These are phyloP conservation scores for Acanthisitta chloris DNA, from an alignment of 2,113 vertebrate species.

Conservation along the genomic window DNA sequence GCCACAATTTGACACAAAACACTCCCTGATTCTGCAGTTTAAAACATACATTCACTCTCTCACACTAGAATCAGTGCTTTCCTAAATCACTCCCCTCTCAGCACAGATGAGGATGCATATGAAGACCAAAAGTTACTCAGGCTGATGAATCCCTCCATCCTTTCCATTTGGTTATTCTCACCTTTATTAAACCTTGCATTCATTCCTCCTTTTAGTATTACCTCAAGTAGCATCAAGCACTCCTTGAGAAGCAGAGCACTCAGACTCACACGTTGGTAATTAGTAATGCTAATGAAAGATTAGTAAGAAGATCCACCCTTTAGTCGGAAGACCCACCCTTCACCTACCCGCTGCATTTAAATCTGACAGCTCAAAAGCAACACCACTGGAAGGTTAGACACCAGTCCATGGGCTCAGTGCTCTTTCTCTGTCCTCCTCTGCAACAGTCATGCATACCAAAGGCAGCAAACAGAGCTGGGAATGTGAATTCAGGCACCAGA, in stretches of 20 bases:
- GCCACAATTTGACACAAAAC: neutral
- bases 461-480: slow-evolving; percentile 49
- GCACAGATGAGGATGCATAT: neutral
- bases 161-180: neutral
- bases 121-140: neutral
- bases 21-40: neutral
- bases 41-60: neutral
- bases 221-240: neutral
- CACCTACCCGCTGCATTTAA: slow-evolving; percentile 32
- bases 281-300: slow-evolving; percentile 10
- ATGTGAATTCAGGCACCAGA: slow-evolving; percentile 58
- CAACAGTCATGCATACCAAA: neutral
- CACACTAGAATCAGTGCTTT: neutral
- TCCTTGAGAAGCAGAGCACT: neutral
- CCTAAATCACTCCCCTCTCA: neutral
- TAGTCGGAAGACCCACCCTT: neutral
- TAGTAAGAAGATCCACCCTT: neutral
- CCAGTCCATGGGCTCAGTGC: neutral
- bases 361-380: slow-evolving; percentile 27
- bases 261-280: neutral
- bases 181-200: neutral
- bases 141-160: neutral
- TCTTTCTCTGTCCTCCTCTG: slow-evolving; percentile 11
- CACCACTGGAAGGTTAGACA: neutral
- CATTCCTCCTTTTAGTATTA: neutral